A percentile compares a stretch with the other conserved stretches of the same genome.
These are phyloP conservation scores for Callinectes sapidus DNA, from an alignment of 2,888 invertebrate species.

Conservation along the genomic window DNA sequence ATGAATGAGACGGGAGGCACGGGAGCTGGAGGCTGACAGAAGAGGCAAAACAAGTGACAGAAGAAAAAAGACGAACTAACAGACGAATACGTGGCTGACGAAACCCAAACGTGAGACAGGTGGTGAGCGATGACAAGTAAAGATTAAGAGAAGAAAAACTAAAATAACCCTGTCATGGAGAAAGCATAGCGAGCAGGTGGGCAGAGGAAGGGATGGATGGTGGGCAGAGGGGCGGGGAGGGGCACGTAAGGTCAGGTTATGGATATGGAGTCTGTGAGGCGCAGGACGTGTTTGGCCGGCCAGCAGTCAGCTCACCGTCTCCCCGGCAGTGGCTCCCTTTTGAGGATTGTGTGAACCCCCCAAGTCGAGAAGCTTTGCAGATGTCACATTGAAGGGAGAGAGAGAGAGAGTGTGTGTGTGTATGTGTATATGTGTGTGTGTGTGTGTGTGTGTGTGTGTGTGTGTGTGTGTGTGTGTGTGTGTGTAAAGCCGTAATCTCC, in stretches of 20 bases:
- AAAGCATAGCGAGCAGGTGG: background rate
- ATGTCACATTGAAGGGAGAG: background rate
- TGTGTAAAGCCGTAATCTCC: background rate
- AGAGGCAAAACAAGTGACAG: background rate
- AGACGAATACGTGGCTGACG: background rate
- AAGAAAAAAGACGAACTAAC: background rate
- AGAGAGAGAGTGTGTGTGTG: background rate
- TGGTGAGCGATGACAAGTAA: background rate
- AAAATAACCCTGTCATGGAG: background rate
- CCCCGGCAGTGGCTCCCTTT: background rate
- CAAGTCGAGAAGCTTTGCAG: background rate
- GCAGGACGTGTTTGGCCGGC: background rate
- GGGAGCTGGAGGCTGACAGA: conserved; percentile 37
- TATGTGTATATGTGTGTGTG: no score
- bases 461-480: no score
- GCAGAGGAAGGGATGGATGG: background rate
- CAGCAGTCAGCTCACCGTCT: conserved; percentile 33
- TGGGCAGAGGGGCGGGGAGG: background rate
- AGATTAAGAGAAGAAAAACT: background rate
- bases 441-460: no score
- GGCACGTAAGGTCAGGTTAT: background rate
- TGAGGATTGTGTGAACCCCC: conserved; percentile 18
- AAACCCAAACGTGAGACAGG: background rate
- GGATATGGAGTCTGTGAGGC: background rate
- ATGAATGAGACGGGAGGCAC: background rate